Evolutionary conservation across 2,113 vertebrate species (phyloP).

Genomic region (Brienomyrus brachyistius): DNA sequence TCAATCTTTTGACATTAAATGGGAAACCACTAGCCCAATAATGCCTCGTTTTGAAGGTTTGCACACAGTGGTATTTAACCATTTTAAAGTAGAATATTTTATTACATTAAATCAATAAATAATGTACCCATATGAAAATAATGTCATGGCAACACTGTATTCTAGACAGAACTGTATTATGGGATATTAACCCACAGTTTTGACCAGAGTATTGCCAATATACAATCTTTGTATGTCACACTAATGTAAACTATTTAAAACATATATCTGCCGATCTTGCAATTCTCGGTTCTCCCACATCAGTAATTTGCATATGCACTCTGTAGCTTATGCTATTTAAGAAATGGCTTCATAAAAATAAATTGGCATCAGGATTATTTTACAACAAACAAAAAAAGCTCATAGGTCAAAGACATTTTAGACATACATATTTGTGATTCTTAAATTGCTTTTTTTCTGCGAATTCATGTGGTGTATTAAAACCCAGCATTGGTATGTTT

Average conservation of each 20-base stretch:
- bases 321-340: neutral
- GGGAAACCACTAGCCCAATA: neutral
- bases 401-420: neutral
- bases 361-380: neutral
- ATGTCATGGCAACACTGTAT: neutral
- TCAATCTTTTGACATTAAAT: neutral
- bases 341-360: constrained; percentile 9
- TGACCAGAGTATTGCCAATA: neutral
- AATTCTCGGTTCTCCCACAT: neutral
- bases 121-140: neutral
- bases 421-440: neutral
- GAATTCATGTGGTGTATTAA: neutral
- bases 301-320: neutral
- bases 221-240: neutral
- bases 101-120: neutral
- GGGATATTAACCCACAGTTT: neutral
- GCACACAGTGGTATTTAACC: neutral
- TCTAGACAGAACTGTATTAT: neutral
- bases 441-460: neutral
- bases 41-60: neutral
- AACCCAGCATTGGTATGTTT: constrained; percentile 2
- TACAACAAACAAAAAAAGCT: constrained; percentile 18
- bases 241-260: neutral
- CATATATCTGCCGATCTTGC: neutral
- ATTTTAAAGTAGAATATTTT: neutral